Evolutionary conservation across 2,113 vertebrate genomes (phyloP).

Genomic region (Monarcha castaneiventris): DNA sequence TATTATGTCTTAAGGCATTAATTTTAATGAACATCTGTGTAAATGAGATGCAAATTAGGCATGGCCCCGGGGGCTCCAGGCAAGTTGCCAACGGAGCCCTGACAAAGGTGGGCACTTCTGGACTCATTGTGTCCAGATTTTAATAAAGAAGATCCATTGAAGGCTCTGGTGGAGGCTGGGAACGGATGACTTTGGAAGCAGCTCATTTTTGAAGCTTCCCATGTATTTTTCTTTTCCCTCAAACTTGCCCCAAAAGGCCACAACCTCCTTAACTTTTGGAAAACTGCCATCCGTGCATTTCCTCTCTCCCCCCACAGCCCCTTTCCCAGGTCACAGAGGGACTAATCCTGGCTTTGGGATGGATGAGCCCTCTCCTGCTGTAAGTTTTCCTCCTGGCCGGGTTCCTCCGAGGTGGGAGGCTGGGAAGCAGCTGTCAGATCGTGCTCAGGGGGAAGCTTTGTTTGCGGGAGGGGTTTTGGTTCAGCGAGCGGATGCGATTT

Average conservation of each 20-base stretch:
- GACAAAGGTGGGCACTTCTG: constrained; percentile 66
- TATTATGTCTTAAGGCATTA: constrained; percentile 45
- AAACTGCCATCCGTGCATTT: neutral
- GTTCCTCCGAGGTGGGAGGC: neutral
- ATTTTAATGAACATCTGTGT: constrained; percentile 59
- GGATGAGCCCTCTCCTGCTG: neutral
- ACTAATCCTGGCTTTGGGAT: neutral
- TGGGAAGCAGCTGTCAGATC: constrained; percentile 25
- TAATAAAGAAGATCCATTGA: constrained; percentile 7
- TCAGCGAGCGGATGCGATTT: accelerated
- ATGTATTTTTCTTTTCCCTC: neutral
- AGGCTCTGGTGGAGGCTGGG: neutral
- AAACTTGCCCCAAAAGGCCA: neutral
- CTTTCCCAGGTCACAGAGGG: neutral
- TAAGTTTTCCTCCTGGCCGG: neutral
- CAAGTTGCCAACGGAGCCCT: neutral
- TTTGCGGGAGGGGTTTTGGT: neutral
- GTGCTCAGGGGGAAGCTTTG: neutral
- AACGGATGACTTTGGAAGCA: neutral
- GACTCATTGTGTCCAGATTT: constrained; percentile 14
- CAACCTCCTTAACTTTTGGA: neutral
- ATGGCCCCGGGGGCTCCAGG: constrained; percentile 1
- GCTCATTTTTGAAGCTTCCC: neutral
- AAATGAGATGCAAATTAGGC: constrained; percentile 61
- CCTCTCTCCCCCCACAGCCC: neutral